phyloP scores from a whole-genome alignment of 2,888 invertebrate genomes.

The Pheosia tremula region DNA sequence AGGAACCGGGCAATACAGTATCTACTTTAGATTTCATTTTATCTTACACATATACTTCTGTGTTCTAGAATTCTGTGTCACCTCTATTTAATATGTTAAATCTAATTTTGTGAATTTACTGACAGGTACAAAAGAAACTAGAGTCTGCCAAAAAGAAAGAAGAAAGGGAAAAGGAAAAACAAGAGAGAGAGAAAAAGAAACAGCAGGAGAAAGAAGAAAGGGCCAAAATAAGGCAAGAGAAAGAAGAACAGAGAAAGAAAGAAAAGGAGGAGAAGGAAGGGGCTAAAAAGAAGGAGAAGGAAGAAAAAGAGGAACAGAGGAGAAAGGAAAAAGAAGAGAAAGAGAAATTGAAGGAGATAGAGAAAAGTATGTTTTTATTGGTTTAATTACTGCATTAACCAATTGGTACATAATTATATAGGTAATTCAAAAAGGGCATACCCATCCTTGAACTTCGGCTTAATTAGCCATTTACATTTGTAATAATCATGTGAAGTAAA shows the following conservation, averaged over 20 bases:
- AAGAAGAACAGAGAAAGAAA: slow-evolving; percentile 66
- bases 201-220: slow-evolving; percentile 79
- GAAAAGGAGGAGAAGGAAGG: slow-evolving; percentile 78
- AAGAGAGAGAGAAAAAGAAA: slow-evolving; percentile 71
- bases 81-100: no score
- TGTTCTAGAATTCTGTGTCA: no score
- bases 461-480: no score
- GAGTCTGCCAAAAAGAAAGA: slow-evolving; percentile 84
- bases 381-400: no score
- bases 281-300: slow-evolving; percentile 69
- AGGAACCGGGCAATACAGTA: no score
- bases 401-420: no score
- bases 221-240: slow-evolving; percentile 72
- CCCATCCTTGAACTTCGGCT: no score
- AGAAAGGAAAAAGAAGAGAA: slow-evolving; percentile 80
- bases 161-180: slow-evolving; percentile 79
- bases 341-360: slow-evolving; percentile 81
- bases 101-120: not conserved
- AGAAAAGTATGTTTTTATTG: slow-evolving; percentile 70
- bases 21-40: no score
- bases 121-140: slow-evolving; percentile 81
- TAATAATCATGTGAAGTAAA: no score
- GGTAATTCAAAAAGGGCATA: no score
- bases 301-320: slow-evolving; percentile 82
- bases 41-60: no score